A percentile compares a stretch with the other conserved stretches of the same genome.
phyloP scores from a whole-genome alignment of 2,113 vertebrate species.

The Chaetops frenatus region DNA sequence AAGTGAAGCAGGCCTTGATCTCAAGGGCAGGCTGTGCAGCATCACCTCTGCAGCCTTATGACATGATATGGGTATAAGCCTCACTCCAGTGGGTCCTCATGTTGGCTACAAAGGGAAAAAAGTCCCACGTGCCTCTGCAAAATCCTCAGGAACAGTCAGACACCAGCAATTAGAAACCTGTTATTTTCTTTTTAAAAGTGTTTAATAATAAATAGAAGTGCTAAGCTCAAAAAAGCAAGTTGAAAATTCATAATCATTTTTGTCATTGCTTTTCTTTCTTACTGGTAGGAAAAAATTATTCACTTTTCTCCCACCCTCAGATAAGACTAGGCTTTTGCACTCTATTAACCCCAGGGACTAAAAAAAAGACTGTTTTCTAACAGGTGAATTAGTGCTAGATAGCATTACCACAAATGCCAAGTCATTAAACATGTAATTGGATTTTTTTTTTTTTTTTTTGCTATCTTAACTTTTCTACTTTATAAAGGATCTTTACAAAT shows the following conservation, averaged over 20 bases:
- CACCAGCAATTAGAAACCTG: conserved; percentile 9
- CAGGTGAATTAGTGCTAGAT: conserved; percentile 74
- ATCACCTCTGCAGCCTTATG: fast-evolving
- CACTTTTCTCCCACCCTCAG: conserved; percentile 64
- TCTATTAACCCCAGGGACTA: conserved; percentile 76
- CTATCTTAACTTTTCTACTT: conserved; percentile 63
- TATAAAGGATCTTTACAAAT: conserved; percentile 71
- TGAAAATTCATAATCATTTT: conserved; percentile 61
- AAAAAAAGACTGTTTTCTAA: conserved; percentile 73
- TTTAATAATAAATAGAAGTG: conserved; percentile 49
- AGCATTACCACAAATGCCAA: conserved; percentile 79
- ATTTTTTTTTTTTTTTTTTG: conserved; percentile 64
- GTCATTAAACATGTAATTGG: conserved; percentile 79
- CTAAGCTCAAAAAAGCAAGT: conserved; percentile 41
- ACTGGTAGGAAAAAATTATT: conserved; percentile 71
- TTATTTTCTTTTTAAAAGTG: conserved; percentile 37
- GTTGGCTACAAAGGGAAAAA: neutral
- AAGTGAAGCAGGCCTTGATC: neutral
- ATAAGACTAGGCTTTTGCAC: conserved; percentile 76
- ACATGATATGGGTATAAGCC: neutral
- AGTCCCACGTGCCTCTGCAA: neutral
- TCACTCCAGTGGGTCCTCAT: neutral
- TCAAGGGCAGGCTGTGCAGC: neutral
- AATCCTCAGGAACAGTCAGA: neutral
- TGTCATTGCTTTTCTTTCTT: conserved; percentile 65